A percentile compares a stretch with the other conserved stretches of the same genome.
phyloP scores from a whole-genome alignment of 2,113 vertebrate species.

The Athene cunicularia region DNA sequence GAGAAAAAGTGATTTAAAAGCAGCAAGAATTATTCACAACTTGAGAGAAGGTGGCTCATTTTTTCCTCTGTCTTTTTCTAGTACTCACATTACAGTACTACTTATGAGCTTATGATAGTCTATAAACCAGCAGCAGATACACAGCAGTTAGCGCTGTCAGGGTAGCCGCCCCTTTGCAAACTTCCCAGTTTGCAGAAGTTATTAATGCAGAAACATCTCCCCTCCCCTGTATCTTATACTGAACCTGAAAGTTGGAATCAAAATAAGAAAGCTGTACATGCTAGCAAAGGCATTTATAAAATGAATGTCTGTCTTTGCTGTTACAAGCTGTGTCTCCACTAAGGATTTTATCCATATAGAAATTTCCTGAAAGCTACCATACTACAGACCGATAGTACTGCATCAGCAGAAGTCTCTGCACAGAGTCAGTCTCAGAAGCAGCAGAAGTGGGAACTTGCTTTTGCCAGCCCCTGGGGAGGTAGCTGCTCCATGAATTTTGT shows the following conservation, averaged over 20 bases:
- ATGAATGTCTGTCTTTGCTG: background rate
- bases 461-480: background rate
- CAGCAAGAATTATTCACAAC: background rate
- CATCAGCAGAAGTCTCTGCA: conserved; percentile 2
- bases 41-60: background rate
- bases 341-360: background rate
- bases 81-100: background rate
- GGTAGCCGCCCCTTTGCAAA: background rate
- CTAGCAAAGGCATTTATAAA: background rate
- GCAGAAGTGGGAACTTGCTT: conserved; percentile 42
- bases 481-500: conserved; percentile 49
- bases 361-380: background rate
- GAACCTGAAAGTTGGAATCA: background rate
- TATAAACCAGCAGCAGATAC: background rate
- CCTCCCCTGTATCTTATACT: accelerated
- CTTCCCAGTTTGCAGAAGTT: background rate
- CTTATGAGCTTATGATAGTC: background rate
- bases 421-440: conserved; percentile 12
- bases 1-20: background rate
- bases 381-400: background rate
- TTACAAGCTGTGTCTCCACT: background rate
- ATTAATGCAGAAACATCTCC: background rate
- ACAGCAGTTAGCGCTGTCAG: background rate
- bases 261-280: background rate
- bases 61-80: background rate